phyloP scores from a whole-genome alignment of 2,113 vertebrate species.

The Hylia prasina region DNA sequence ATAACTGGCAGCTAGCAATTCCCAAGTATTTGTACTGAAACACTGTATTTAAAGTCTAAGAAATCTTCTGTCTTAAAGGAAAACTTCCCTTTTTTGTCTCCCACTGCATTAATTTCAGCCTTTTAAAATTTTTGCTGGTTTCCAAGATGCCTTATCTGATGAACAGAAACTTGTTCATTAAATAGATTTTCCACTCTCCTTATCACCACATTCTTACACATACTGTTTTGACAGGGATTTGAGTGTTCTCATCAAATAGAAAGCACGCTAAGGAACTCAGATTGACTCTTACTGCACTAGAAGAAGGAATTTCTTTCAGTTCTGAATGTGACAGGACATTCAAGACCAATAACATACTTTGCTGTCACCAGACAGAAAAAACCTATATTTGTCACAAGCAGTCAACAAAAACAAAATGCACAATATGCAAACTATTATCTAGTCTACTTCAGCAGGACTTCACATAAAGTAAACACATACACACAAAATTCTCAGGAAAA shows the following conservation, averaged over 20 bases:
- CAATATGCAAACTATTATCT: not conserved
- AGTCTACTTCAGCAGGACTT: not conserved
- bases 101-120: not conserved
- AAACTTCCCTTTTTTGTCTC: not conserved
- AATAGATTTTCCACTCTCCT: not conserved
- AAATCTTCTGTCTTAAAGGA: not conserved
- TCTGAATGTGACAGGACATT: not conserved
- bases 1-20: not conserved
- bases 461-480: not conserved
- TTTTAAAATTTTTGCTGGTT: not conserved
- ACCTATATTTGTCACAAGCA: not conserved
- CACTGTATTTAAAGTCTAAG: not conserved
- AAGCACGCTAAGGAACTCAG: not conserved
- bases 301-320: not conserved
- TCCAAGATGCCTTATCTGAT: not conserved
- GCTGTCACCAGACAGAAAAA: not conserved
- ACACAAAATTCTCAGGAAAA: not conserved
- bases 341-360: not conserved
- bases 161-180: not conserved
- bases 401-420: not conserved
- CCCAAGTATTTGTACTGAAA: not conserved
- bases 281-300: not conserved
- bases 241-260: not conserved
- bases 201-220: not conserved
- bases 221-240: not conserved